Percentiles rank a stretch among this genome's conserved stretches.
These are phyloP conservation scores for Prionailurus viverrinus DNA, from an alignment of 2,113 vertebrate species.

Conservation along the genomic window DNA sequence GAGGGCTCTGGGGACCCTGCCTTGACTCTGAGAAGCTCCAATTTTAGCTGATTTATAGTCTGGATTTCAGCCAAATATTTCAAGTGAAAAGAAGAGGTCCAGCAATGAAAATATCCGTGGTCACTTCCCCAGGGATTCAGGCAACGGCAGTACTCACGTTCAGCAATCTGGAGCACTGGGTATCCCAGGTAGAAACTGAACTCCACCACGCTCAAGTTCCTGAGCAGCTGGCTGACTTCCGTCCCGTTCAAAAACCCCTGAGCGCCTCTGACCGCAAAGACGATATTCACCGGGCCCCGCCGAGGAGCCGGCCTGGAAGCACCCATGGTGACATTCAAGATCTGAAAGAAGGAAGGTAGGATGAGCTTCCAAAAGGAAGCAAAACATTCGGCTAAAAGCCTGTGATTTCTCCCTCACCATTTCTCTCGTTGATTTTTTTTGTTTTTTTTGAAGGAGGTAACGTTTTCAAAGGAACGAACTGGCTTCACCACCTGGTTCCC, in stretches of 20 bases:
- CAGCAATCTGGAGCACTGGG: conserved; percentile 97
- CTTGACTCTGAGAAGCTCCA: neutral
- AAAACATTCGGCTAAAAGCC: neutral
- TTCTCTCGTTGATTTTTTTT: neutral
- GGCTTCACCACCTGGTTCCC: neutral
- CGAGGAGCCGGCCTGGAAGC: conserved; percentile 75
- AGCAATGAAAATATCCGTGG: accelerated
- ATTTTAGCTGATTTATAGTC: neutral
- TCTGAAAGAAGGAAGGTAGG: conserved; percentile 86
- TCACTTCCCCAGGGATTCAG: accelerated
- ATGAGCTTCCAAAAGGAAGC: neutral
- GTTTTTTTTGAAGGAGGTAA: neutral
- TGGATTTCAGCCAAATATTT: neutral
- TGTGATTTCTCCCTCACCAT: neutral
- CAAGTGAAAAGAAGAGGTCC: neutral
- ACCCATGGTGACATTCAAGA: conserved; percentile 93
- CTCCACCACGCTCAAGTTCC: conserved; percentile 94
- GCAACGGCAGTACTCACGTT: conserved; percentile 91
- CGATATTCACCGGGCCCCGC: conserved; percentile 92
- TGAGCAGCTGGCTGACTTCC: conserved; percentile 92
- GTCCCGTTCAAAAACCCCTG: conserved; percentile 92
- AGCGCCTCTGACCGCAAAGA: conserved; percentile 89
- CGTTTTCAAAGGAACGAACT: neutral
- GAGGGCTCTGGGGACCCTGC: neutral
- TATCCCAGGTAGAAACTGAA: conserved; percentile 98